Evolutionary conservation across 2,113 vertebrate species (phyloP).

Genomic region (Thomomys bottae): DNA sequence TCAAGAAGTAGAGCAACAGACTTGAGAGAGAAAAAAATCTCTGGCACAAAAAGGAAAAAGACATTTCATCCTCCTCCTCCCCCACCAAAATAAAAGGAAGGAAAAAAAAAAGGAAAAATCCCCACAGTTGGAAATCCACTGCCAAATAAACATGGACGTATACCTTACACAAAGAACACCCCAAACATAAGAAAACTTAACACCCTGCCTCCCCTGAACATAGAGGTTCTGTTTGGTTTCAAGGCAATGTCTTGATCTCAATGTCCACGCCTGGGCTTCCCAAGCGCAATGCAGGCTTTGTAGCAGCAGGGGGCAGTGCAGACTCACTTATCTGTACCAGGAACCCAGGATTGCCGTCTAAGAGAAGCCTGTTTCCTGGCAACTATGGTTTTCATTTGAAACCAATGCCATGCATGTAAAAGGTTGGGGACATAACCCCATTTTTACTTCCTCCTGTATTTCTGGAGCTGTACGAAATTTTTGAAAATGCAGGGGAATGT

Average conservation of each 20-base stretch:
- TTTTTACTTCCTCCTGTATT: neutral
- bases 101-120: no score
- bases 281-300: neutral
- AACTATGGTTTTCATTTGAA: conserved; percentile 33
- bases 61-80: no score
- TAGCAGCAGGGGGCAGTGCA: conserved; percentile 82
- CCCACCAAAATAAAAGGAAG: no score
- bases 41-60: no score
- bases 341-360: neutral
- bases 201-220: neutral
- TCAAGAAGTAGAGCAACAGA: no score
- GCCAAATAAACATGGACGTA: no score
- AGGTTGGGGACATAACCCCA: neutral
- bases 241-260: no score
- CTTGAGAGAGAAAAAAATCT: no score
- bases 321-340: neutral
- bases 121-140: no score
- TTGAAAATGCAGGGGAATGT: neutral
- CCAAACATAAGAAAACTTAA: neutral
- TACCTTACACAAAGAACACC: neutral
- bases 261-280: no score
- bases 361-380: neutral
- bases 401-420: neutral
- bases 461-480: neutral
- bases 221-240: neutral